Evolutionary conservation across 2,797 vertebrate genomes (phyloP).

Genomic region (Phoebastria nigripes): DNA sequence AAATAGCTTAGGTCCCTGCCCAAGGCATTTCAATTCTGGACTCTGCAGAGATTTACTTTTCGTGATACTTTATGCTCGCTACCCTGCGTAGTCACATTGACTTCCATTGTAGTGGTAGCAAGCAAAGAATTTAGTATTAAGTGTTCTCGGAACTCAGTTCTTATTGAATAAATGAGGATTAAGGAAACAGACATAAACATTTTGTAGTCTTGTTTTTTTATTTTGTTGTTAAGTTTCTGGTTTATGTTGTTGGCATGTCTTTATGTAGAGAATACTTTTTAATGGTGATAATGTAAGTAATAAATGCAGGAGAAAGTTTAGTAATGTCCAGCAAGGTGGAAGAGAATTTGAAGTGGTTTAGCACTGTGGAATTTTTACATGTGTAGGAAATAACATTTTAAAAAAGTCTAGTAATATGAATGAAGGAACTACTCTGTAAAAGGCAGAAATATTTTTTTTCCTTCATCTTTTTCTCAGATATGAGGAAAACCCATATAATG

Average conservation of each 20-base stretch:
- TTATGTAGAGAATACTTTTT: neutral
- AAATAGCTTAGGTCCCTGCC: neutral
- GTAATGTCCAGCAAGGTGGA: neutral
- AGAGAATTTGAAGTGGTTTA: neutral
- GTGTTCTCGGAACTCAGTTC: neutral
- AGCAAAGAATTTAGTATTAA: neutral
- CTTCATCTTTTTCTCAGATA: neutral
- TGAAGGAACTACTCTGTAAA: neutral
- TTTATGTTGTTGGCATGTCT: neutral
- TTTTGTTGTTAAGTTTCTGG: neutral
- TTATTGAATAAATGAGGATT: neutral
- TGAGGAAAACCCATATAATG: neutral
- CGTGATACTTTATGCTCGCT: neutral
- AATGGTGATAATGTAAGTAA: neutral
- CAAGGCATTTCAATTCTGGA: neutral
- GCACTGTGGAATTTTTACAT: neutral
- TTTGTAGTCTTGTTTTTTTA: neutral
- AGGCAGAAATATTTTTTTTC: neutral
- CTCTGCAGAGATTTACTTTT: neutral
- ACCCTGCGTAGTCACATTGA: neutral
- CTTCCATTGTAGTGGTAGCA: neutral
- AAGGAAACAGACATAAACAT: neutral
- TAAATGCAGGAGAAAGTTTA: neutral
- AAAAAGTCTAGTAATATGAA: neutral
- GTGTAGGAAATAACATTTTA: neutral